Percentiles rank a stretch among this genome's conserved stretches.
These are phyloP conservation scores for Lutjanus argentimaculatus DNA, from an alignment of 2,797 vertebrate species.

Conservation along the genomic window DNA sequence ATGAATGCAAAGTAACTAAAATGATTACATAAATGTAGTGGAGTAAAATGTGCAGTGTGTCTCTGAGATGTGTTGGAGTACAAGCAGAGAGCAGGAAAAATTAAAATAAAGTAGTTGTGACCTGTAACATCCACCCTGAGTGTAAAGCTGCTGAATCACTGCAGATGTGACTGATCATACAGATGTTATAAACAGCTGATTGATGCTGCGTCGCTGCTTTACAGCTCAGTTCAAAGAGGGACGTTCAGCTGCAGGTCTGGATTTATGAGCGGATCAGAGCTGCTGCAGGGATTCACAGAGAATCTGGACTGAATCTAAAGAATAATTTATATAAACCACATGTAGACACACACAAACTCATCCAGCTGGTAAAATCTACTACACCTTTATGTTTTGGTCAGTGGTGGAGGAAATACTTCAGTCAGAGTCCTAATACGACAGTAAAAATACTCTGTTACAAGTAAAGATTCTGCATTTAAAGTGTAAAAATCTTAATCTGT, in stretches of 20 bases:
- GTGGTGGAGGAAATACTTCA: no score
- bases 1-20: no score
- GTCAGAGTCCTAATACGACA: background rate
- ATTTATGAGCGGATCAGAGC: slow-evolving; percentile 26
- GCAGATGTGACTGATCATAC: background rate
- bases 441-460: background rate
- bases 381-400: background rate
- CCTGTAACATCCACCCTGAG: no score
- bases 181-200: background rate
- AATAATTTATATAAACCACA: background rate
- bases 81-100: no score
- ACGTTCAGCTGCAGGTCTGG: slow-evolving; percentile 5
- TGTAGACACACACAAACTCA: background rate
- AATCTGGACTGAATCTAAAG: background rate
- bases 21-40: no score
- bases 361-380: background rate
- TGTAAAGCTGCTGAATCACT: background rate
- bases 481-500: no score
- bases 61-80: no score
- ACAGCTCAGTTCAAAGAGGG: slow-evolving; percentile 12
- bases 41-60: no score
- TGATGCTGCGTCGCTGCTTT: slow-evolving; percentile 1
- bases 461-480: no score
- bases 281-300: slow-evolving; percentile 10
- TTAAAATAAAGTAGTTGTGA: no score